A percentile compares a stretch with the other conserved stretches of the same genome.
Evolutionary conservation across 2,113 vertebrate genomes (phyloP).

Genomic region (Candoia aspera): DNA sequence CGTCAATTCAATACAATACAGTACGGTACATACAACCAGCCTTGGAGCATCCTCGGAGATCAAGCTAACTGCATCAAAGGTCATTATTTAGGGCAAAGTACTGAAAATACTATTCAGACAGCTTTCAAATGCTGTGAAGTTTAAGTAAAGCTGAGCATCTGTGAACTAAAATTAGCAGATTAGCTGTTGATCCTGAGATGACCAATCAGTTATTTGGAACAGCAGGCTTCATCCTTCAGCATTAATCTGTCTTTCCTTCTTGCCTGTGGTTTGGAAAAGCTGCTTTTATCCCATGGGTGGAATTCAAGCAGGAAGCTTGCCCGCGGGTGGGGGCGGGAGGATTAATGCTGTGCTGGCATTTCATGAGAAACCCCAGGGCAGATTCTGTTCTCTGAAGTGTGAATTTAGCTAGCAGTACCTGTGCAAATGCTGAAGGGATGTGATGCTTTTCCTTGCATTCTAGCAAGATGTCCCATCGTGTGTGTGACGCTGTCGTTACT

Average conservation of each 20-base stretch:
- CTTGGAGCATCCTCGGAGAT: background rate
- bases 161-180: background rate
- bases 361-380: background rate
- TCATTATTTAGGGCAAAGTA: background rate
- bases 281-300: background rate
- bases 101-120: background rate
- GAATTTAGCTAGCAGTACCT: background rate
- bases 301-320: background rate
- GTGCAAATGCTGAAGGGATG: background rate
- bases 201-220: background rate
- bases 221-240: background rate
- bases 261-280: background rate
- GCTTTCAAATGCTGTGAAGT: background rate
- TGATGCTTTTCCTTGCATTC: background rate
- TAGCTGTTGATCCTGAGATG: background rate
- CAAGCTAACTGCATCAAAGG: background rate
- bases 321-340: too few relatives aligned
- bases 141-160: background rate
- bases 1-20: background rate
- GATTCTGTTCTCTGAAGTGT: background rate
- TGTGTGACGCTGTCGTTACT: background rate
- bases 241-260: background rate
- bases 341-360: background rate
- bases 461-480: background rate
- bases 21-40: background rate